Conservation (phyloP, 1,140 invertebrate species). For the Nasonia giraulti region DNA sequence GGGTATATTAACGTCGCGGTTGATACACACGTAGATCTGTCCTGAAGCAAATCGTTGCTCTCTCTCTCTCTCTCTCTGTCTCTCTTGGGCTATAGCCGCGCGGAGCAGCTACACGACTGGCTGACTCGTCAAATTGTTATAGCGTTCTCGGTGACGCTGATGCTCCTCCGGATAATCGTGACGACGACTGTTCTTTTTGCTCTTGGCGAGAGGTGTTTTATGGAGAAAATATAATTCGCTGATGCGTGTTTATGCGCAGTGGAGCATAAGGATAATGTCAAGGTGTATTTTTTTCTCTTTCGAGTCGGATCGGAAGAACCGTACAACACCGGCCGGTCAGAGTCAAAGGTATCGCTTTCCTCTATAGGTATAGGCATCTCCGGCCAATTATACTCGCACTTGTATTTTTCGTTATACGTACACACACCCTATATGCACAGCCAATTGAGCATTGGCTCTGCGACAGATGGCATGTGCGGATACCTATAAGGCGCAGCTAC, state of each 20-base stretch:
- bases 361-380: not conserved
- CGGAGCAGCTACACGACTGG: constrained; percentile 24
- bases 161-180: not conserved
- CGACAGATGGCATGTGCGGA: constrained; percentile 5
- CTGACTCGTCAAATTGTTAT: constrained; percentile 39
- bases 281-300: too few species aligned
- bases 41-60: constrained; percentile 2
- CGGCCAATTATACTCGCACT: not conserved
- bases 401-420: not conserved
- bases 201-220: not conserved
- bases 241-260: too few species aligned
- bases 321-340: not conserved
- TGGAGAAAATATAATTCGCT: too few species aligned
- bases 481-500: not conserved
- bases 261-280: too few species aligned
- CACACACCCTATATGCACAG: too few species aligned
- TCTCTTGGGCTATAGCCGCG: too few species aligned
- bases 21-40: constrained; percentile 1
- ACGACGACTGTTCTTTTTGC: not conserved
- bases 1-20: not conserved
- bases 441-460: not conserved
- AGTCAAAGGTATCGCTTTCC: not conserved
- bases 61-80: too few species aligned
- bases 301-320: not conserved
- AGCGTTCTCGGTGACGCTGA: not conserved